phyloP scores from a whole-genome alignment of 2,797 vertebrate species.

The Phataginus tetradactyla region DNA sequence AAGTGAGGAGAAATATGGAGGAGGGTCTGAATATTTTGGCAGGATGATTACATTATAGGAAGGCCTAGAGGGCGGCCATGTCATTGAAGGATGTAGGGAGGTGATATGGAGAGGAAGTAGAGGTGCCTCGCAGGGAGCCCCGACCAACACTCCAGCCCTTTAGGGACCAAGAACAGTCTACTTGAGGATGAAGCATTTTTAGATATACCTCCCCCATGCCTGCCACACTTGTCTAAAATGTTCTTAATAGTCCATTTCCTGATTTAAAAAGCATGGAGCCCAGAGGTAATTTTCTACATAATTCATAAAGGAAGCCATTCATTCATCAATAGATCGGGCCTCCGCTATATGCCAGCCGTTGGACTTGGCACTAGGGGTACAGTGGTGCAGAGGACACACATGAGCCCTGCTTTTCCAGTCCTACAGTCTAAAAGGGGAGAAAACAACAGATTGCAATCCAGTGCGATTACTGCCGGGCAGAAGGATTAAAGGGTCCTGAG shows the following conservation, averaged over 20 bases:
- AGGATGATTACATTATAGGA: neutral
- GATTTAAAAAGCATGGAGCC: neutral
- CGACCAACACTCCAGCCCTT: neutral
- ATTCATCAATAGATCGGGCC: neutral
- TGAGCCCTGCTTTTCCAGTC: neutral
- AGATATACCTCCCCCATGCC: neutral
- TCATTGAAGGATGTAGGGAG: neutral
- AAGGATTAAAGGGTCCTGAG: neutral
- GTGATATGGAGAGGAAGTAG: neutral
- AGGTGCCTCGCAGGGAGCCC: neutral
- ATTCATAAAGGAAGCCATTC: neutral
- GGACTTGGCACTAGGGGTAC: neutral
- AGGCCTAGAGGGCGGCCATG: neutral
- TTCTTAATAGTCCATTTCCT: neutral
- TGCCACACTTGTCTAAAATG: neutral
- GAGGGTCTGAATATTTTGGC: neutral
- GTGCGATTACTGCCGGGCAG: neutral
- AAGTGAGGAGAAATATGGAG: neutral
- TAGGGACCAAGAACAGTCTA: neutral
- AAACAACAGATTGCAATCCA: neutral
- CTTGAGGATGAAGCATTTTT: neutral
- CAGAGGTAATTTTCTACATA: neutral
- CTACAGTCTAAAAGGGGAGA: neutral
- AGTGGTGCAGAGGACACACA: neutral
- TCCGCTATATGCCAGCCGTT: neutral